Evolutionary conservation across 2,113 vertebrate species (phyloP).

Genomic region (Lutjanus erythropterus): DNA sequence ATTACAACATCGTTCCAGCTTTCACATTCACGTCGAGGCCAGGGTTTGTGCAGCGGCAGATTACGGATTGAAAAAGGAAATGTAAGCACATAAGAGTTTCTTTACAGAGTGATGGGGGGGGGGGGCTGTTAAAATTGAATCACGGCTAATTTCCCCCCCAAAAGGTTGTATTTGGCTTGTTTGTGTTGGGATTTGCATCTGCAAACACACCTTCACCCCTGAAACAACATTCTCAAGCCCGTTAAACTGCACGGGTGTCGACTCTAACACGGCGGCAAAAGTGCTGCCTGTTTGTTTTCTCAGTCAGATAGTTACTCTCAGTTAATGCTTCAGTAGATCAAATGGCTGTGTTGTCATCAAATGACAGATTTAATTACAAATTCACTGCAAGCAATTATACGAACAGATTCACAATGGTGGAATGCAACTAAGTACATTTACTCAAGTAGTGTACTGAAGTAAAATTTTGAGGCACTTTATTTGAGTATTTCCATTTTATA

Average conservation of each 20-base stretch:
- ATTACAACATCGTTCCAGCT: slow-evolving; percentile 45
- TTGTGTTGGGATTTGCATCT: slow-evolving; percentile 71
- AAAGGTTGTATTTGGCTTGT: slow-evolving; percentile 74
- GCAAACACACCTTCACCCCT: slow-evolving; percentile 76
- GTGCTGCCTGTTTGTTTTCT: slow-evolving; percentile 69
- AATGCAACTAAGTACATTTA: no score
- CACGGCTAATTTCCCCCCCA: slow-evolving; percentile 60
- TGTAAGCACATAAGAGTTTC: neutral
- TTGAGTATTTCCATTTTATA: no score
- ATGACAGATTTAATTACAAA: neutral
- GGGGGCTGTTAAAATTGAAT: slow-evolving; percentile 11
- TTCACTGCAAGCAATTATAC: neutral
- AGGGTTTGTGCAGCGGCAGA: neutral
- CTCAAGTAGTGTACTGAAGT: no score
- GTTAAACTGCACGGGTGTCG: slow-evolving; percentile 66
- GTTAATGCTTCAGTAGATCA: neutral
- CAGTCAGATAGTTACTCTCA: slow-evolving; percentile 34
- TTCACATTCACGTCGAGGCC: slow-evolving; percentile 5
- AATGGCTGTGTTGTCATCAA: neutral
- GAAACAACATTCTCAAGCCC: slow-evolving; percentile 79
- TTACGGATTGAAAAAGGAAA: neutral
- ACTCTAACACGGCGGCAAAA: slow-evolving; percentile 76
- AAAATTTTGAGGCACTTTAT: no score
- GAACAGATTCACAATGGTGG: neutral
- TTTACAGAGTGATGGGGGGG: neutral